These are phyloP conservation scores for Aplidium turbinatum DNA, from an alignment of 23 tunicate genomes.

Conservation along the genomic window DNA sequence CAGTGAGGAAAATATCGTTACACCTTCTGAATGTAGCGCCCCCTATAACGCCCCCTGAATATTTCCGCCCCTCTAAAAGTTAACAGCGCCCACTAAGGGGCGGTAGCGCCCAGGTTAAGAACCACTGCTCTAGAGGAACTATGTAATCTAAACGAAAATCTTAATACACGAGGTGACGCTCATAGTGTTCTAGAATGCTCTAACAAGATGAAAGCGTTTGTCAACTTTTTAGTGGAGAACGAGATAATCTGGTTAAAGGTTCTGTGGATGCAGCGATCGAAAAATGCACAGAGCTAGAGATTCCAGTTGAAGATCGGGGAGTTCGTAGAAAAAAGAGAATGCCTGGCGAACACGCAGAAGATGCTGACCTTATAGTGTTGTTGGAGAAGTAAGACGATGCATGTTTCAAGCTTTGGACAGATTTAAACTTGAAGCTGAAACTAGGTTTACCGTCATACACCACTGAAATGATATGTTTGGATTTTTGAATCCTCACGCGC, in stretches of 20 bases:
- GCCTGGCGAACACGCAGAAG: conserved; percentile 58
- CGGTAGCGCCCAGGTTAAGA: no score
- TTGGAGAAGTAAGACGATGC: conserved; percentile 44
- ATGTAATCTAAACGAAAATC: conserved; percentile 59
- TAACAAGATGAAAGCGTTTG: conserved; percentile 39
- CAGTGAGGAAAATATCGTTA: no score
- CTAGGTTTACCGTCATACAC: no score
- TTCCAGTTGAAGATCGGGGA: conserved; percentile 57
- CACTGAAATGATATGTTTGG: conserved; percentile 46
- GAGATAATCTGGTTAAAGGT: conserved; percentile 46
- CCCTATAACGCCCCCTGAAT: no score
- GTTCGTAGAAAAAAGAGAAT: conserved; percentile 48
- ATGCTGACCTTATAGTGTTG: conserved; percentile 49
- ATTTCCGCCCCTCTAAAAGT: no score
- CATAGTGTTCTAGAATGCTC: conserved; percentile 48
- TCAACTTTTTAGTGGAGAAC: conserved; percentile 33
- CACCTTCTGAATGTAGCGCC: no score
- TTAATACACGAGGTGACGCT: conserved; percentile 62
- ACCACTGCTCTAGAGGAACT: conserved; percentile 12
- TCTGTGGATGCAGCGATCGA: conserved; percentile 51
- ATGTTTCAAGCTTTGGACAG: conserved; percentile 49
- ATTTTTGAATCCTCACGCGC: conserved; percentile 49
- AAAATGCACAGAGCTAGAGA: conserved; percentile 46
- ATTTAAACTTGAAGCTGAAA: conserved; percentile 56
- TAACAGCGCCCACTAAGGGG: no score